These are phyloP conservation scores for Pelusios castaneus DNA, from an alignment of 2,113 vertebrate genomes.

Conservation along the genomic window DNA sequence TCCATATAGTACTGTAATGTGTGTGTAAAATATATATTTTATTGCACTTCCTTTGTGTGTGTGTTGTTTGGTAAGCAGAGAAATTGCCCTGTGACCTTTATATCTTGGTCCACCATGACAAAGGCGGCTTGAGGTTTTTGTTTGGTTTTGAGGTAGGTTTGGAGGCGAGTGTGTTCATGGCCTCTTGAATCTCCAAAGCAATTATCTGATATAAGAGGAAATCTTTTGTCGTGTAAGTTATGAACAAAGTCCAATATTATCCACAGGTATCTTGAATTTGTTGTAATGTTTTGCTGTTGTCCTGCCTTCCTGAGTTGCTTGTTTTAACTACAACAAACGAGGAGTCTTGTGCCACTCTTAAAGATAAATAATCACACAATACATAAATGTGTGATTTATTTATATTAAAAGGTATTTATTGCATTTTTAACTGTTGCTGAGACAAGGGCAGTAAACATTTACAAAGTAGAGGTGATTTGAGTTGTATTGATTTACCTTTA, in stretches of 20 bases:
- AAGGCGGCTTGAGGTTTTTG: background rate
- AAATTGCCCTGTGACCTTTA: background rate
- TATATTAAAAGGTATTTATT: too few relatives aligned
- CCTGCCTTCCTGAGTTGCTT: background rate
- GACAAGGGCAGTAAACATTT: background rate
- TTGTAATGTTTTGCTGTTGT: background rate
- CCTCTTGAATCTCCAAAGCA: background rate
- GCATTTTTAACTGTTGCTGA: fast-evolving
- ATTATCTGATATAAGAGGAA: background rate
- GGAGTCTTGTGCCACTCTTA: too few relatives aligned
- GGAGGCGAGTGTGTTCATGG: background rate
- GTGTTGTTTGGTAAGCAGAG: background rate
- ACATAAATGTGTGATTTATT: too few relatives aligned
- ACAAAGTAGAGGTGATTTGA: background rate
- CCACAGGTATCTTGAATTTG: background rate
- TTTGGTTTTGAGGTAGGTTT: background rate
- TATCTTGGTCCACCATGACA: background rate
- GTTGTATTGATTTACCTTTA: background rate
- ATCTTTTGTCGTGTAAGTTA: fast-evolving
- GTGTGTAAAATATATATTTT: background rate
- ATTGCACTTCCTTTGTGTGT: background rate
- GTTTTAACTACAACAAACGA: background rate
- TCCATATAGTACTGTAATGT: background rate
- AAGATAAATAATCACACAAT: too few relatives aligned
- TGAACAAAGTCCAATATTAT: background rate